Evolutionary conservation across 2,113 vertebrate species (phyloP), one percentile per base, ranked within the genome.

Genomic region (Paradoxurus hermaphroditus): DNA sequence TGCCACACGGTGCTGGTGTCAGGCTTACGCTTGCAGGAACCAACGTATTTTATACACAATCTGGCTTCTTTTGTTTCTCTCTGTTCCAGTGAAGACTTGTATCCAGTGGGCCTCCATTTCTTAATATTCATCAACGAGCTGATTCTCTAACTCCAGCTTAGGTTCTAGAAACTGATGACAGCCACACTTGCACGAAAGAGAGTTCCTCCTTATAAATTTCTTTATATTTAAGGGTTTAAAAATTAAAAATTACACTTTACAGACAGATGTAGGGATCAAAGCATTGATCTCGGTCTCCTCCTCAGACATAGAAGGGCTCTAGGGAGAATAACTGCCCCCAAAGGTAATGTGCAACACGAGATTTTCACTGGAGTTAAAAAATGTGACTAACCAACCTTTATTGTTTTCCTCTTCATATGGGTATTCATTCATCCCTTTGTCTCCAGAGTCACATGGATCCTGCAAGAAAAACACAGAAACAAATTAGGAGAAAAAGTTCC

Each of bases 391-490:
- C 98, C 44, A 94, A 99, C 99, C 98, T 99, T 98, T 98, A 98
- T 97, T 93, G 98, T 96, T 98, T 99, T 99, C 98, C 98, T 98
- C 98, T 99, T 99, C 98, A 98, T 98, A 98, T 90, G 98, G 98
- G 97, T 96, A 98, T 95, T 98, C 98, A 98, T 97, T 98, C 98
- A 98, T 97, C 98, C 98, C 96, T 99, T 98, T 82, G 68, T 98
- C 95, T 94, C 94, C 86, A 90, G 91, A 96, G 98, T 98, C 98
- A 98, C 98, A 98, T 98, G 96, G 98, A 98, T 98, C 97, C 99
- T 98, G 95, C 46, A 97, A 98, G 94, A 56, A 97, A 97, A 98
- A 86, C 68, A 98, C 10, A 67, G 41, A 79, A 91, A 92, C 13
- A 67, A 67, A 85, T 10, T 34, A 31, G 93, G 36, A 97, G 82